These are phyloP conservation scores for Reticulitermes lucifugus DNA, from an alignment of 2,888 invertebrate species.

Conservation along the genomic window DNA sequence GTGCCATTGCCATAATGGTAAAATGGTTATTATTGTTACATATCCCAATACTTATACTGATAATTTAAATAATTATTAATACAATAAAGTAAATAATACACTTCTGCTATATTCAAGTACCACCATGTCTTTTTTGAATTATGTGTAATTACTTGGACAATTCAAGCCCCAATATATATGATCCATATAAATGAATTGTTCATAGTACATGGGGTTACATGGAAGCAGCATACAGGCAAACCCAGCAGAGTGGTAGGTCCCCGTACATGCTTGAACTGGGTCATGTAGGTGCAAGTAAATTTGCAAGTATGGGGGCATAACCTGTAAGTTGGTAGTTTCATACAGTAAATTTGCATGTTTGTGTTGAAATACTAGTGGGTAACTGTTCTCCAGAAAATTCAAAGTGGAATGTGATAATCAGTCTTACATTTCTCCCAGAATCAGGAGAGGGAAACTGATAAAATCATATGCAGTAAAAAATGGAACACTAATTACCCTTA, in stretches of 20 bases:
- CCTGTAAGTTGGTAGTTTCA: not conserved
- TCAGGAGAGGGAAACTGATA: too few species aligned
- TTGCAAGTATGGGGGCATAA: not conserved
- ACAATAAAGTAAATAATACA: constrained; percentile 22
- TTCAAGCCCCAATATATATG: not conserved
- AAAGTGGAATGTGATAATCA: not conserved
- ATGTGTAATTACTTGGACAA: constrained; percentile 23
- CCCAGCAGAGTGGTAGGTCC: not conserved
- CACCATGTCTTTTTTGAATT: constrained; percentile 21
- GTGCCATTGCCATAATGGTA: not conserved
- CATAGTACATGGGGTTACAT: not conserved
- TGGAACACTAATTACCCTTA: too few species aligned
- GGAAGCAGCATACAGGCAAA: not conserved
- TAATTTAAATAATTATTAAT: constrained; percentile 33
- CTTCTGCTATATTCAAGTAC: not conserved
- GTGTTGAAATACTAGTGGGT: not conserved
- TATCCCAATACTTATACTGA: constrained; percentile 8
- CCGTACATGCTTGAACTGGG: not conserved
- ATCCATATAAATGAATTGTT: not conserved
- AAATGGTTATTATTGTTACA: constrained; percentile 6
- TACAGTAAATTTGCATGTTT: not conserved
- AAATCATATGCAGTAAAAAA: too few species aligned
- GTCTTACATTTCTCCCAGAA: too few species aligned
- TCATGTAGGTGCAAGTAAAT: not conserved
- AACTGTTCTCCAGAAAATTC: not conserved